Conservation (phyloP, 2,113 vertebrate genomes). For the Cygnus atratus region DNA sequence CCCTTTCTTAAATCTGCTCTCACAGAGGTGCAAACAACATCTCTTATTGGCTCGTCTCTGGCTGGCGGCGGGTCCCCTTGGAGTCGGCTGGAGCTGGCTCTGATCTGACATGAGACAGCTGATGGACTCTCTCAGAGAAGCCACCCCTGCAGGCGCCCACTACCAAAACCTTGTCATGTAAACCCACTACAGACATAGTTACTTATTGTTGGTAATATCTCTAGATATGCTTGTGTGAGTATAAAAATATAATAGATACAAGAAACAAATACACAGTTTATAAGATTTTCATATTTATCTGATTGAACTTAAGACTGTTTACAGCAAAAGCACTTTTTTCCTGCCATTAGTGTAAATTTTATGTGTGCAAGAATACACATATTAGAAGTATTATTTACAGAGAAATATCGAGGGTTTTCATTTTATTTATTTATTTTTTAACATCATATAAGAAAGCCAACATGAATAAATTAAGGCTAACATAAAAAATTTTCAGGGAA, state of each 20-base stretch:
- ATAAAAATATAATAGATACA: background rate
- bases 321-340: background rate
- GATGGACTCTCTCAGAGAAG: too few relatives aligned
- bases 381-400: background rate
- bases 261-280: conserved; percentile 9
- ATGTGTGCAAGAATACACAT: background rate
- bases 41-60: too few relatives aligned
- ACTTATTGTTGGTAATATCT: background rate
- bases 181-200: background rate
- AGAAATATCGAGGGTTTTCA: background rate
- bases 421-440: background rate
- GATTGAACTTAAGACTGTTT: background rate
- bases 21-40: too few relatives aligned
- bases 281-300: background rate
- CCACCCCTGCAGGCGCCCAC: too few relatives aligned
- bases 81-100: too few relatives aligned
- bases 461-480: background rate
- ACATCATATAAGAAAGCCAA: background rate
- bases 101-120: too few relatives aligned
- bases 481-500: conserved; percentile 6
- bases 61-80: too few relatives aligned
- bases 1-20: too few relatives aligned
- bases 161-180: too few relatives aligned
- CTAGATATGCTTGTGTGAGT: background rate
- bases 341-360: background rate